Base-by-base conservation (phyloP, 2,797 vertebrate species). In the Lutjanus argentimaculatus region DNA sequence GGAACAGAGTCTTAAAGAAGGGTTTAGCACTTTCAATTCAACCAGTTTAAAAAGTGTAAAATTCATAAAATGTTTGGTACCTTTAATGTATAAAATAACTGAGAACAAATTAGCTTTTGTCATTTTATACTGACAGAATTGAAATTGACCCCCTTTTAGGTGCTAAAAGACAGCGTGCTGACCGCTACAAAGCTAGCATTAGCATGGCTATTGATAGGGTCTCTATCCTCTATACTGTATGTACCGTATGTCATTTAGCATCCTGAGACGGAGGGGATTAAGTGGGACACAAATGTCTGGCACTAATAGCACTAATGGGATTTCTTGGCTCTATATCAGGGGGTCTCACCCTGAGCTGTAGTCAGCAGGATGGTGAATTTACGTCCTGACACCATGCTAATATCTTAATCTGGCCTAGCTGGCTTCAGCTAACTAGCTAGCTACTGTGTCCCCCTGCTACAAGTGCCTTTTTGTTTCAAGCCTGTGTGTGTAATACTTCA, bases 211-310 rank as follows among this genome's bases (percentile, higher is more conserved):
- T 82, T 68, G 83, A 89, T 84, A 90, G 80, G 75, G 58, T 70
- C 64, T 83, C 82, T 78, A 73, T 89, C 86, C 86, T 82, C 84
- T 45, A 36, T 36, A 66, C 77, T 67, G 65, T 82, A 19, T 55
- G 84, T 82, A 85, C 85, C 72, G 65, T 78, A 67, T 77, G 82
- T 90, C 72, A 68, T 84, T 85, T 74, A 88, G 79, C 85, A 86
- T 90, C 93, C 91, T 93, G 91, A 94, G 91, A 92, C 45, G 61
- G 82, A 80, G 69, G 80, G 79, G 91, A 87, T 91, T 90, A 87
- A 89, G 82, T 42, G 68, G 85, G 83, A 89, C 86, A 85, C 61
- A 62, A 85, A 69, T 79, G 85, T 83, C 75, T 83, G 80, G 69
- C 83, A 78, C 82, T 93, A 90, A 91, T 59, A 88, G 72, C 83